Conservation (phyloP, 2,797 vertebrate species). For the Onychomys leucogaster region DNA sequence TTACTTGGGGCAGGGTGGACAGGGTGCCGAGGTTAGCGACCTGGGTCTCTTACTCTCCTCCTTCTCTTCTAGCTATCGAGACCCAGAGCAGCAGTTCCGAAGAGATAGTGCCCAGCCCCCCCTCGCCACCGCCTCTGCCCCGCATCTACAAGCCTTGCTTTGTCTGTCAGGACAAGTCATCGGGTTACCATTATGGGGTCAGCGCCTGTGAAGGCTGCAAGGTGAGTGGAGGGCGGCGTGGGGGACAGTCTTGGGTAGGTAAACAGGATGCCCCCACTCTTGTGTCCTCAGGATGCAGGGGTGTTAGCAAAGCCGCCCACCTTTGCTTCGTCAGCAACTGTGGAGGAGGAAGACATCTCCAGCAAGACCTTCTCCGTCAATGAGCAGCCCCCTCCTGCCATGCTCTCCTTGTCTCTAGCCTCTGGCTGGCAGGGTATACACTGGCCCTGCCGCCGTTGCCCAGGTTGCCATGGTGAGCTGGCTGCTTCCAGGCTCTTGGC, state of each 20-base stretch:
- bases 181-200: conserved; percentile 94
- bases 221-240: conserved; percentile 84
- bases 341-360: neutral
- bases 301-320: neutral
- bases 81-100: conserved; percentile 94
- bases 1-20: neutral
- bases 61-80: conserved; percentile 90
- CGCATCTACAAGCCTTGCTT: conserved; percentile 95
- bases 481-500: conserved; percentile 75
- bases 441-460: conserved; percentile 58
- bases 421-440: conserved; percentile 3
- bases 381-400: neutral
- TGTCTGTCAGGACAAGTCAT: conserved; percentile 94
- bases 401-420: neutral
- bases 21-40: neutral
- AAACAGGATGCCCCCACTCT: neutral
- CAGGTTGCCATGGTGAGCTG: conserved; percentile 78
- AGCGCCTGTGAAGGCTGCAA: conserved; percentile 95
- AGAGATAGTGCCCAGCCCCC: conserved; percentile 93
- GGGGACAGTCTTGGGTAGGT: neutral
- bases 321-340: neutral
- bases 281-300: neutral
- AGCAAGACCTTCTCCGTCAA: neutral
- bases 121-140: conserved; percentile 91
- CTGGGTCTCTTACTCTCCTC: conserved; percentile 53